A percentile compares a stretch with the other conserved stretches of the same genome.
Conservation (phyloP, 2,113 vertebrate genomes). For the Cheilinus undulatus region DNA sequence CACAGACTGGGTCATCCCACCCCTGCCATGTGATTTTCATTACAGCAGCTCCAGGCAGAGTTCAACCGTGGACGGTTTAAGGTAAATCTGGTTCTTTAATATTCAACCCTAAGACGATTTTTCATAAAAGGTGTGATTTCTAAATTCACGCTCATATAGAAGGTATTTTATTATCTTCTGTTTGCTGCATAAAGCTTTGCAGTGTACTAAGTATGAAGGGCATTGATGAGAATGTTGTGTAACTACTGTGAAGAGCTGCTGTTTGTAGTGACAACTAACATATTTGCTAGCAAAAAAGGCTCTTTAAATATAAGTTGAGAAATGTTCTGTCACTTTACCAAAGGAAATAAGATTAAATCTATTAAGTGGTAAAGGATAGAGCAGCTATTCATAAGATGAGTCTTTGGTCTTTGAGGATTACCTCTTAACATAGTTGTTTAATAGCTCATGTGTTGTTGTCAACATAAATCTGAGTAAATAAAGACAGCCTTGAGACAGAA, state of each 20-base stretch:
- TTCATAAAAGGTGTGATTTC: not conserved
- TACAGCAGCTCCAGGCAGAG: slow-evolving; percentile 16
- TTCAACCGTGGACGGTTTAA: slow-evolving; percentile 21
- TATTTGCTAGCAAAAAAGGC: not conserved
- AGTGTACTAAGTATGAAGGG: not conserved
- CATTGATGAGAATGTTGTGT: slow-evolving; percentile 1
- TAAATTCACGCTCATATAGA: not conserved
- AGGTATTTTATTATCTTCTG: not conserved
- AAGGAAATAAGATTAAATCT: not conserved
- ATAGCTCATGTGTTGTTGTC: not conserved
- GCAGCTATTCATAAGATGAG: not conserved
- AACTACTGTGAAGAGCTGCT: not conserved
- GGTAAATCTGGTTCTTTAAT: slow-evolving; percentile 41
- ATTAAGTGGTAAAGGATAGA: not conserved
- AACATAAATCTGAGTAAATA: not conserved
- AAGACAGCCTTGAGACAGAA: not conserved
- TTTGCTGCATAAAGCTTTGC: not conserved
- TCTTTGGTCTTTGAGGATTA: not conserved
- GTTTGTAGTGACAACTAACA: not conserved
- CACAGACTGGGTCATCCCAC: slow-evolving; percentile 1
- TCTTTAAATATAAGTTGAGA: not conserved
- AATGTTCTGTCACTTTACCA: not conserved
- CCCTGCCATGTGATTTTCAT: slow-evolving; percentile 59
- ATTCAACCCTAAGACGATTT: slow-evolving; percentile 1
- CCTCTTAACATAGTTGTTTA: not conserved